Conservation (phyloP, 2,797 vertebrate genomes). For the Champsocephalus esox region DNA sequence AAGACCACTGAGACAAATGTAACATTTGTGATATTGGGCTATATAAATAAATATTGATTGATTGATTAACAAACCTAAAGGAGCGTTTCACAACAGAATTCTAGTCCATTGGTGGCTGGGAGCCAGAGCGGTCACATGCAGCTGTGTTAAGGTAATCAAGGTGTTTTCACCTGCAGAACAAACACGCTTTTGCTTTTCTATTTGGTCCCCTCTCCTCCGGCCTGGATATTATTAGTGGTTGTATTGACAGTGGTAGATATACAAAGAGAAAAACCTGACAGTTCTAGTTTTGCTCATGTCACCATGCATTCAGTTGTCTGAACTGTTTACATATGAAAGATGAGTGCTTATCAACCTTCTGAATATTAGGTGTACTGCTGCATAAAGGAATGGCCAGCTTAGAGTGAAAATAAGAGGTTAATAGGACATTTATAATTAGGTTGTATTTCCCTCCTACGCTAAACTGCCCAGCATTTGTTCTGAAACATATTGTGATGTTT, state of each 20-base stretch:
- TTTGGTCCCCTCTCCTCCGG: constrained; percentile 81
- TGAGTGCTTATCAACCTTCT: not conserved
- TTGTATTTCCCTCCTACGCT: not conserved
- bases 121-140: constrained; percentile 85
- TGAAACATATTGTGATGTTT: not conserved
- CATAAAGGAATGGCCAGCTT: not conserved
- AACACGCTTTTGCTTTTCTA: constrained; percentile 86
- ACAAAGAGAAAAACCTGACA: not conserved
- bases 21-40: too few species aligned
- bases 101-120: constrained; percentile 87
- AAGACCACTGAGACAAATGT: too few species aligned
- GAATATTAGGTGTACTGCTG: not conserved
- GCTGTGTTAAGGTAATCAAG: constrained; percentile 89
- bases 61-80: constrained; percentile 63
- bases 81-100: constrained; percentile 87
- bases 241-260: constrained; percentile 69
- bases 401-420: not conserved
- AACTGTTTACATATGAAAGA: constrained; percentile 17
- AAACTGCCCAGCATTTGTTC: not conserved
- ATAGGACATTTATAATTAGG: not conserved
- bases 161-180: constrained; percentile 85
- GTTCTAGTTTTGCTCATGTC: not conserved
- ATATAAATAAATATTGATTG: too few species aligned
- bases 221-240: constrained; percentile 85
- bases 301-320: constrained; percentile 4